A percentile compares a stretch with the other conserved stretches of the same genome.
phyloP scores from a whole-genome alignment of 2,888 invertebrate genomes.

The Bugula neritina region DNA sequence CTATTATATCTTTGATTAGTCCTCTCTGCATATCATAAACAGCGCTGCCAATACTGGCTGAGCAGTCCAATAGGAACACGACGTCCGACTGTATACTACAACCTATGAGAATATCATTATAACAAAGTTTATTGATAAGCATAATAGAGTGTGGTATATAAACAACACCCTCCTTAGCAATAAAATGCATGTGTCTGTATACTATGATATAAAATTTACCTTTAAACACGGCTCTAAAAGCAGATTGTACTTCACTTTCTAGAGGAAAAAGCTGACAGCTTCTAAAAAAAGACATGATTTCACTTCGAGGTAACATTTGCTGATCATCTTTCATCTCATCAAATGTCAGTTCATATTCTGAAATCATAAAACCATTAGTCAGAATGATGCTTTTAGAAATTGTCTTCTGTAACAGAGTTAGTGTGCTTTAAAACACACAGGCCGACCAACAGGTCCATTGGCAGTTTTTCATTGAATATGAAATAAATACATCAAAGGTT shows the following conservation, averaged over 20 bases:
- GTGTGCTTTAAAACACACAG: no score
- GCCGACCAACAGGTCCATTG: no score
- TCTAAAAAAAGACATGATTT: constrained; percentile 37
- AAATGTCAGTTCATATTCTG: constrained; percentile 38
- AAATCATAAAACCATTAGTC: no score
- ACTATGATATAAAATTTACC: constrained; percentile 32
- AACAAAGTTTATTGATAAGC: no score
- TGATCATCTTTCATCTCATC: constrained; percentile 32
- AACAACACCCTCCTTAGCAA: no score
- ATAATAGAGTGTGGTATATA: no score
- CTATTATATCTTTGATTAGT: constrained; percentile 33
- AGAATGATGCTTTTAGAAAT: no score
- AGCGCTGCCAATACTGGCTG: constrained; percentile 35
- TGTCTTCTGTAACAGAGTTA: no score
- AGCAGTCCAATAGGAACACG: constrained; percentile 37
- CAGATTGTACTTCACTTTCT: constrained; percentile 36
- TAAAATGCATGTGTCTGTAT: background rate
- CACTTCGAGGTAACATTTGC: constrained; percentile 34
- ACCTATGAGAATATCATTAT: no score
- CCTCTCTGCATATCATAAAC: constrained; percentile 37
- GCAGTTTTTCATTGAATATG: no score
- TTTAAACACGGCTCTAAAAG: constrained; percentile 39
- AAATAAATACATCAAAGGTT: no score
- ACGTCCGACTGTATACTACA: constrained; percentile 32
- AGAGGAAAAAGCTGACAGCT: constrained; percentile 40